Conservation (phyloP, 2,888 invertebrate species). For the Drosophila parthenogenetica region DNA sequence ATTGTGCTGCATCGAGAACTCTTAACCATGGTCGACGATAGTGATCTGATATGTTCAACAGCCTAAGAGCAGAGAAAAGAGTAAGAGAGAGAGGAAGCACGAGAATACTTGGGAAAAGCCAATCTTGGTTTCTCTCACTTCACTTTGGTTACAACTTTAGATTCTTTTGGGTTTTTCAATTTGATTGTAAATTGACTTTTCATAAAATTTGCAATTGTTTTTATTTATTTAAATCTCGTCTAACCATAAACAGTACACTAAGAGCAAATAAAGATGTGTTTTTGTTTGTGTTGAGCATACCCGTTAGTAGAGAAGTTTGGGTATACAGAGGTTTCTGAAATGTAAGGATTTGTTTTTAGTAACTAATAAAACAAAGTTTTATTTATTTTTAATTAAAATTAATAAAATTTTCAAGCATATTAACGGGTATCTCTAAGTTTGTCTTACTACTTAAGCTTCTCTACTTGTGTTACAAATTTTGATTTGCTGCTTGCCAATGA, state of each 20-base stretch:
- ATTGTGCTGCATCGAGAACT: background rate
- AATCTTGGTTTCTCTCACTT: background rate
- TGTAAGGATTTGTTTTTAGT: too few relatives aligned
- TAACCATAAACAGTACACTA: background rate
- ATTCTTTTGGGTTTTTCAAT: background rate
- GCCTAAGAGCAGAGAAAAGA: too few relatives aligned
- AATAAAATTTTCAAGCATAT: too few relatives aligned
- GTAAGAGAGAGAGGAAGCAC: background rate
- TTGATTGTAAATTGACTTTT: background rate
- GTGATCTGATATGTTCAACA: background rate
- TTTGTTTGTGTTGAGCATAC: background rate
- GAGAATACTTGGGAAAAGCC: background rate
- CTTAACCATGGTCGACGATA: slow-evolving; percentile 17
- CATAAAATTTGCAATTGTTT: slow-evolving; percentile 1
- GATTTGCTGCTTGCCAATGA: slow-evolving; percentile 9
- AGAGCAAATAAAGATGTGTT: slow-evolving; percentile 6
- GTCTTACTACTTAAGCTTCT: background rate
- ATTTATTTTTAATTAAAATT: too few relatives aligned
- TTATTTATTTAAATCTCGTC: background rate
- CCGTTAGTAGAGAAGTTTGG: background rate
- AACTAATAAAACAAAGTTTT: too few relatives aligned
- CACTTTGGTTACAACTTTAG: background rate
- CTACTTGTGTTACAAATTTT: background rate
- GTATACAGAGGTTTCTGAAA: background rate
- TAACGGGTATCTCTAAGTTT: background rate